These are phyloP conservation scores for Bugulina stolonifera DNA, from an alignment of 2,888 invertebrate species.

Conservation along the genomic window DNA sequence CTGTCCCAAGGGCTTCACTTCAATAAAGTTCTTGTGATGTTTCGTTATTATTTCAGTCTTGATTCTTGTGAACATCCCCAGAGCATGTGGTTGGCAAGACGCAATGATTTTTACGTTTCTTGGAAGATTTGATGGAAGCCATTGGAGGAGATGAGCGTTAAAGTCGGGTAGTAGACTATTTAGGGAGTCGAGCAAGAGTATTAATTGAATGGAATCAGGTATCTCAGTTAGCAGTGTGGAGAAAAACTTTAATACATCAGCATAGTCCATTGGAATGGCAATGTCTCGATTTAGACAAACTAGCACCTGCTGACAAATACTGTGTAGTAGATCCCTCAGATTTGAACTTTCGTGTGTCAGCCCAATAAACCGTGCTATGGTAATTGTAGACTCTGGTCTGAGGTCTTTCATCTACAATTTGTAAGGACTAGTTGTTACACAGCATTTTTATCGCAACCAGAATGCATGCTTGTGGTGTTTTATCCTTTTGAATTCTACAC, in stretches of 20 bases:
- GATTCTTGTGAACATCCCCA: slow-evolving; percentile 35
- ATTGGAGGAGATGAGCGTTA: slow-evolving; percentile 32
- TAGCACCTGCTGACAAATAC: slow-evolving; percentile 39
- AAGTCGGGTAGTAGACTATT: slow-evolving; percentile 32
- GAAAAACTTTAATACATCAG: slow-evolving; percentile 40
- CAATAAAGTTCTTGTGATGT: slow-evolving; percentile 31
- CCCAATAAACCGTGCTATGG: slow-evolving; percentile 39
- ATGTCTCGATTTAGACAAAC: slow-evolving; percentile 32
- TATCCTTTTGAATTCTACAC: too few relatives aligned
- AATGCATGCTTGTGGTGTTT: too few relatives aligned
- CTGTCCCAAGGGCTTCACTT: slow-evolving; percentile 28
- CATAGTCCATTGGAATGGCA: slow-evolving; percentile 36
- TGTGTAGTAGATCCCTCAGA: slow-evolving; percentile 39
- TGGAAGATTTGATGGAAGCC: slow-evolving; percentile 37
- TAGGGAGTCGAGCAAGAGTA: slow-evolving; percentile 36
- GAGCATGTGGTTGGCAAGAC: slow-evolving; percentile 35
- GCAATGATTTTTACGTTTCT: slow-evolving; percentile 45
- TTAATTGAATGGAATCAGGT: slow-evolving; percentile 36
- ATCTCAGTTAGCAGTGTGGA: slow-evolving; percentile 35
- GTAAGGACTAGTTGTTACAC: too few relatives aligned
- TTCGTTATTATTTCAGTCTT: slow-evolving; percentile 32
- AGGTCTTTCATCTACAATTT: slow-evolving; percentile 1
- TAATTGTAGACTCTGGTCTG: slow-evolving; percentile 28
- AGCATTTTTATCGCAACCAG: too few relatives aligned
- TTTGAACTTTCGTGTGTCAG: slow-evolving; percentile 38